A percentile compares a stretch with the other conserved stretches of the same genome.
These are phyloP conservation scores for Aythya fuligula DNA, from an alignment of 2,797 vertebrate species.

Conservation along the genomic window DNA sequence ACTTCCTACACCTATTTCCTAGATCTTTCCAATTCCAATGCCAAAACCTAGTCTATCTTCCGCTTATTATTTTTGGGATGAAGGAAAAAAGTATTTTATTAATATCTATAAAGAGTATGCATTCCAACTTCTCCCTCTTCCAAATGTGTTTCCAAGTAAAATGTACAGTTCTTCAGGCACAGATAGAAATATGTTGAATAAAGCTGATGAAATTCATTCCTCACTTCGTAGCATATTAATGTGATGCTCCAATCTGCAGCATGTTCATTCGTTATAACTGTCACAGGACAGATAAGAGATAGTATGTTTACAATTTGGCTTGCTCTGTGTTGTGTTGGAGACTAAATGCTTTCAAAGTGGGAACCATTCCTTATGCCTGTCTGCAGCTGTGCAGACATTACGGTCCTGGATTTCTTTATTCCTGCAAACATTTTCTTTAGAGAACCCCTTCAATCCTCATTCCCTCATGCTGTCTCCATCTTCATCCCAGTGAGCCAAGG, in stretches of 20 bases:
- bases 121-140: slow-evolving; percentile 1
- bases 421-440: not conserved
- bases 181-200: not conserved
- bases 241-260: not conserved
- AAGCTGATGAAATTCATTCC: not conserved
- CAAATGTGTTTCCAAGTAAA: slow-evolving; percentile 19
- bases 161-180: not conserved
- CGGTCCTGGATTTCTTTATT: not conserved
- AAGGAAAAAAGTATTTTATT: not conserved
- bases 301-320: not conserved
- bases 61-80: not conserved
- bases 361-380: not conserved
- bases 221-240: not conserved
- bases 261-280: not conserved
- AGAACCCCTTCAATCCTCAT: not conserved
- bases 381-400: not conserved
- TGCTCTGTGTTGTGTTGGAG: not conserved
- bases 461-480: not conserved
- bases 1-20: not conserved
- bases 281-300: not conserved
- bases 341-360: not conserved
- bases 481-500: not conserved
- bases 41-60: not conserved
- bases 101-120: not conserved
- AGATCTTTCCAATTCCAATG: not conserved